Evolutionary conservation across 1,140 invertebrate species (phyloP).

Genomic region (Orius insidiosus): DNA sequence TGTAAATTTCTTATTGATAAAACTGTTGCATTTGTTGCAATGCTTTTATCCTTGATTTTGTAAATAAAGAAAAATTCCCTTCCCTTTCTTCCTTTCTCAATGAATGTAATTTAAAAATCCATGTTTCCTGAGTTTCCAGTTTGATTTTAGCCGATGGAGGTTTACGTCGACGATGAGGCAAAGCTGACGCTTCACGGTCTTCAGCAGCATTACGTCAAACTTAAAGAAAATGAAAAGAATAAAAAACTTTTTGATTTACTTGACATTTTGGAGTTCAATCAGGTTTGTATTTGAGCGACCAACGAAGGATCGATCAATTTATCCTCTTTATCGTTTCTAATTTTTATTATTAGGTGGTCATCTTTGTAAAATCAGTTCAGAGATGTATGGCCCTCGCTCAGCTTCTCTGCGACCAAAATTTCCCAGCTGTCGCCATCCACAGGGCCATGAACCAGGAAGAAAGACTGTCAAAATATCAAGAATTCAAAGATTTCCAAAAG

Average conservation of each 20-base stretch:
- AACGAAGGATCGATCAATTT: background rate
- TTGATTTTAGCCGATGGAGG: slow-evolving; percentile 78
- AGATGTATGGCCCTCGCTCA: slow-evolving; percentile 92
- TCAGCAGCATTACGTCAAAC: slow-evolving; percentile 98
- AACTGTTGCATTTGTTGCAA: background rate
- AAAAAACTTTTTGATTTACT: slow-evolving; percentile 97
- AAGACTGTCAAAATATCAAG: slow-evolving; percentile 88
- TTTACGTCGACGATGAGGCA: slow-evolving; percentile 98
- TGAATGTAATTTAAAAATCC: background rate
- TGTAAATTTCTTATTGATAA: slow-evolving; percentile 2
- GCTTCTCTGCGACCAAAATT: slow-evolving; percentile 96
- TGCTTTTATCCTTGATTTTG: background rate
- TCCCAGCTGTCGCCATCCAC: slow-evolving; percentile 98
- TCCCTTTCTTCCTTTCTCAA: background rate
- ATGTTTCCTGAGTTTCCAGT: background rate
- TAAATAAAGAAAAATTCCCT: background rate
- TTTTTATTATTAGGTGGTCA: slow-evolving; percentile 62
- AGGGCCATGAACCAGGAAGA: slow-evolving; percentile 97
- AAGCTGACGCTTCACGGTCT: slow-evolving; percentile 97
- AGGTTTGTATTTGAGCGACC: slow-evolving; percentile 38
- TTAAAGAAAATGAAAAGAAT: slow-evolving; percentile 99
- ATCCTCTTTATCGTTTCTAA: background rate
- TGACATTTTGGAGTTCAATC: slow-evolving; percentile 97
- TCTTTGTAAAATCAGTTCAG: slow-evolving; percentile 98
- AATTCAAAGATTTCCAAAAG: slow-evolving; percentile 99